These are phyloP conservation scores for Cheilosia urbana DNA, from an alignment of 2,888 invertebrate genomes.

Conservation along the genomic window DNA sequence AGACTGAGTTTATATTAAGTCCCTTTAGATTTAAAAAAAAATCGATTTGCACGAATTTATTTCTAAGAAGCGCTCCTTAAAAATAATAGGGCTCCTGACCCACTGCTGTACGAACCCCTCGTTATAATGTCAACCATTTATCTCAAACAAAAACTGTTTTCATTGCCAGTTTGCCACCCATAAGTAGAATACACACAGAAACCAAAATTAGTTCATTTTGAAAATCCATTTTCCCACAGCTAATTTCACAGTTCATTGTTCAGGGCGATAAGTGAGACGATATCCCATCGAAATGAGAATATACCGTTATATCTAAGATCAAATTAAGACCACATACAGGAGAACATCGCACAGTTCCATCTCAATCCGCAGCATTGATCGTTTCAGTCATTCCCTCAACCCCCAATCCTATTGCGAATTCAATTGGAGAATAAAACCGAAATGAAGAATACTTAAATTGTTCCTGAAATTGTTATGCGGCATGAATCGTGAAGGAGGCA, in stretches of 20 bases:
- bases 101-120: too few relatives aligned
- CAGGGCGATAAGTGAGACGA: not conserved
- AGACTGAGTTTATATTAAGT: too few relatives aligned
- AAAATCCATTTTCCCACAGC: slow-evolving; percentile 6
- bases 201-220: not conserved
- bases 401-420: slow-evolving; percentile 60
- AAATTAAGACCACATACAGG: slow-evolving; percentile 64
- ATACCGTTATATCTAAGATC: slow-evolving; percentile 45
- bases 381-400: slow-evolving; percentile 49
- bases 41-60: too few relatives aligned
- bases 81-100: too few relatives aligned
- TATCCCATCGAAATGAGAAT: slow-evolving; percentile 21
- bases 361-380: slow-evolving; percentile 14
- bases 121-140: not conserved
- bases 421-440: slow-evolving; percentile 68
- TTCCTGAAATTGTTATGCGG: slow-evolving; percentile 70
- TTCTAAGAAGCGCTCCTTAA: too few relatives aligned
- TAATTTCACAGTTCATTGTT: slow-evolving; percentile 44
- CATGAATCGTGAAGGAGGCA: slow-evolving; percentile 59
- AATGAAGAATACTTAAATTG: slow-evolving; percentile 68
- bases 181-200: not conserved
- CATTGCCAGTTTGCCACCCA: not conserved
- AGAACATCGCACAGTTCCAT: slow-evolving; percentile 39
- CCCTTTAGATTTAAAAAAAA: too few relatives aligned
- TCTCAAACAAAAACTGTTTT: not conserved